Conservation (phyloP, 2,888 invertebrate species). For the Dynastes hyllus region DNA sequence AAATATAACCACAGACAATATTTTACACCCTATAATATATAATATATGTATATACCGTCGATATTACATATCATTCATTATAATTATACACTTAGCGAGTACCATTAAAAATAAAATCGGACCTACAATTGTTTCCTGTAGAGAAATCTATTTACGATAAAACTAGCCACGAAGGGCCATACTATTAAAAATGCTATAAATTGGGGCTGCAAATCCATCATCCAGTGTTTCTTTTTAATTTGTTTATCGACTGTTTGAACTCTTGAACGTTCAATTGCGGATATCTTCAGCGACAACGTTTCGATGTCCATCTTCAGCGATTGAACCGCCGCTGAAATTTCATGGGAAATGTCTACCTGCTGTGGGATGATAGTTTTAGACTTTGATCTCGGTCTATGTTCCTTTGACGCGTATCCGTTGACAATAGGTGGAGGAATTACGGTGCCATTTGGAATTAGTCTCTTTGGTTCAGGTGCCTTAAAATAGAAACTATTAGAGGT, state of each 20-base stretch:
- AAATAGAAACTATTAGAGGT: slow-evolving; percentile 31
- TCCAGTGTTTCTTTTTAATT: slow-evolving; percentile 55
- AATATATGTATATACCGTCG: background rate
- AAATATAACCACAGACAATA: slow-evolving; percentile 55
- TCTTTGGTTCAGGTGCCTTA: slow-evolving; percentile 65
- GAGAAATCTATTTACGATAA: slow-evolving; percentile 65
- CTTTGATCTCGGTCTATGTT: slow-evolving; percentile 63
- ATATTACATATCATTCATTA: slow-evolving; percentile 38
- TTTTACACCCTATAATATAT: slow-evolving; percentile 36
- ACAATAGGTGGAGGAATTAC: slow-evolving; percentile 55
- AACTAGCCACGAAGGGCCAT: slow-evolving; percentile 80
- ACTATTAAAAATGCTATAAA: slow-evolving; percentile 76
- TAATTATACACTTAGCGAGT: slow-evolving; percentile 29
- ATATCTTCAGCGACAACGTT: slow-evolving; percentile 70
- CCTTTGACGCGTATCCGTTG: slow-evolving; percentile 59
- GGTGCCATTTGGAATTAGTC: slow-evolving; percentile 61
- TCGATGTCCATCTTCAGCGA: slow-evolving; percentile 72
- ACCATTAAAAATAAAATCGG: slow-evolving; percentile 16
- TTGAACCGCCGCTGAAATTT: slow-evolving; percentile 72
- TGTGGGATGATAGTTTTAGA: slow-evolving; percentile 56
- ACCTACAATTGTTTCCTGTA: slow-evolving; percentile 52
- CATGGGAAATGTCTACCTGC: slow-evolving; percentile 71
- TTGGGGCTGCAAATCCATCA: slow-evolving; percentile 66
- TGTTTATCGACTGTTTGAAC: slow-evolving; percentile 48
- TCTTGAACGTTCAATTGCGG: slow-evolving; percentile 66